Base-by-base conservation (phyloP, 2,113 vertebrate genomes). In the Nettapus auritus region DNA sequence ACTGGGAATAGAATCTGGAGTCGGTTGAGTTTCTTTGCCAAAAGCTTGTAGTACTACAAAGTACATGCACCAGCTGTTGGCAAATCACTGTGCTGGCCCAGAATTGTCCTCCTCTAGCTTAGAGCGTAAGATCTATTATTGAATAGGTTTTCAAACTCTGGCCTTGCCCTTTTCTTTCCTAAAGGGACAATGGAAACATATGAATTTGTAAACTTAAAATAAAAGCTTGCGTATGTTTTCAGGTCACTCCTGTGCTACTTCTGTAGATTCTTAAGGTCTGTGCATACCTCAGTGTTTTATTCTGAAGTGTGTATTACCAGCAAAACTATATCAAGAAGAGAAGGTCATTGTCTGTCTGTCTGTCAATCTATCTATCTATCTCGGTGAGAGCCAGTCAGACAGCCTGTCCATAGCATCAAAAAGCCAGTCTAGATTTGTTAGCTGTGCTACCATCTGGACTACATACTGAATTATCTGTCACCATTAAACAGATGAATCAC, bases 111-210 rank as follows among this genome's bases (percentile, higher is more conserved):
- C 28, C 87, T 90, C 57, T 73, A 81, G 53, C 81, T 84, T 84
- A 48, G 77, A 96, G 80, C 81, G 81, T 94, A 82, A 95, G 86
- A 95, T 96, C 69, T 95, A 95, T 97, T 95, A 96, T 96, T 97
- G 73, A 97, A 56, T 36, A 86, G 48, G 23, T 53, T 93, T 96
- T 84, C 8, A 0, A 64, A 55, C 69, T 90, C 60, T 23, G 73
- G 67, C 74, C 69, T 91, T 88, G 60, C 76, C 80, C 66, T 95
- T 90, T 94, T 92, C 69, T 94, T 90, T 88, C 96, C 69, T 95
- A 79, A 93, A 77, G 94, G 86, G 48, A 68, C 81, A 92, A 78
- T 28, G 63, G 80, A 96, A 94, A 88, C 25, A 88, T 90, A 76
- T 92, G 71, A 96, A 82, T 14, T 62, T 88, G 29, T 81, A 94